Evolutionary conservation across 2,888 invertebrate species (phyloP).

Genomic region (Balanococcus diminutus): DNA sequence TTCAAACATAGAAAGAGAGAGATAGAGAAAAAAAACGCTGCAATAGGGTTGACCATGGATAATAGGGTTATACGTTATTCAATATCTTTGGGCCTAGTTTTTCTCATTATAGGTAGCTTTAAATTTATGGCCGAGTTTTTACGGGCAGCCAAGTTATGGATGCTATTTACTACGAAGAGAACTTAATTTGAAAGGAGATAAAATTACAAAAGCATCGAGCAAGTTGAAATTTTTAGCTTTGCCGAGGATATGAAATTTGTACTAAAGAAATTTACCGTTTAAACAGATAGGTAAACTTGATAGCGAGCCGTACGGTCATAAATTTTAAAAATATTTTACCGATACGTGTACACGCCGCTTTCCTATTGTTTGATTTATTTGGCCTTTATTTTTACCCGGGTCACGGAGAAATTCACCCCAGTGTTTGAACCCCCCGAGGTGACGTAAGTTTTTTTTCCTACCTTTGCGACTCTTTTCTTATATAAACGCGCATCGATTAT

Average conservation of each 20-base stretch:
- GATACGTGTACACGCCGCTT: slow-evolving; percentile 1
- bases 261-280: neutral
- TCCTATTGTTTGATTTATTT: slow-evolving; percentile 37
- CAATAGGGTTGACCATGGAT: slow-evolving; percentile 4
- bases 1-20: neutral
- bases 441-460: neutral
- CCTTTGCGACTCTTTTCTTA: neutral
- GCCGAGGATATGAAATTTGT: slow-evolving; percentile 13
- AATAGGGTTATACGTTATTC: slow-evolving; percentile 41
- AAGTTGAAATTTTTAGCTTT: slow-evolving; percentile 35
- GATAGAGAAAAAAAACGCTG: neutral
- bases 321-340: slow-evolving; percentile 40
- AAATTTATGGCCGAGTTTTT: slow-evolving; percentile 35
- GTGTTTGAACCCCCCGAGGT: neutral
- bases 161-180: slow-evolving; percentile 28
- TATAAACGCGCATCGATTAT: neutral
- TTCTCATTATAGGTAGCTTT: slow-evolving; percentile 33
- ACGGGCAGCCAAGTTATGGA: slow-evolving; percentile 30
- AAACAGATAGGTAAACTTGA: slow-evolving; percentile 38
- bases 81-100: slow-evolving; percentile 33
- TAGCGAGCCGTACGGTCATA: slow-evolving; percentile 24
- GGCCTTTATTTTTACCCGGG: neutral
- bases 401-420: neutral
- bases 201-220: slow-evolving; percentile 40
- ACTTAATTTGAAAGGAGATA: slow-evolving; percentile 37